Conservation (phyloP, 2,888 invertebrate species). For the Lithophane ornitopus region DNA sequence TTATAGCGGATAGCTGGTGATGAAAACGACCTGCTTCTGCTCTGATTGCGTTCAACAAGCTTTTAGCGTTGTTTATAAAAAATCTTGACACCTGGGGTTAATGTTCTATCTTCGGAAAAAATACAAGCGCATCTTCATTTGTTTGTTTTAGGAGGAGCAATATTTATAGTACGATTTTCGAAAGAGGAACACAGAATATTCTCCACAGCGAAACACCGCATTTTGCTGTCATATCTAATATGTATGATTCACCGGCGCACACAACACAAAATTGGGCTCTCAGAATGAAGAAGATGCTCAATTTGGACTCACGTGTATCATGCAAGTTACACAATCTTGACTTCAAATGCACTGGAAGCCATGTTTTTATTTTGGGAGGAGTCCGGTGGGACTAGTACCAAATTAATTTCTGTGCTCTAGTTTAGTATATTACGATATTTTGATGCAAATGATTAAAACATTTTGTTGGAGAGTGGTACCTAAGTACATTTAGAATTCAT, state of each 20-base stretch:
- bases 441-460: neutral
- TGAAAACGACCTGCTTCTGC: slow-evolving; percentile 15
- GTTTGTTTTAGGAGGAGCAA: slow-evolving; percentile 10
- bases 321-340: slow-evolving; percentile 24
- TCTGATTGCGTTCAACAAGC: slow-evolving; percentile 14
- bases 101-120: slow-evolving; percentile 3
- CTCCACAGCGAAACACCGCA: slow-evolving; percentile 7
- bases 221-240: slow-evolving; percentile 37
- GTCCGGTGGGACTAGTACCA: neutral
- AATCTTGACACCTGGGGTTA: slow-evolving; percentile 18
- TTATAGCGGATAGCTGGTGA: slow-evolving; percentile 53
- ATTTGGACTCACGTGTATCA: slow-evolving; percentile 36
- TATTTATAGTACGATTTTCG: slow-evolving; percentile 2
- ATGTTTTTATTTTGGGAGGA: slow-evolving; percentile 28
- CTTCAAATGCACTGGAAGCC: slow-evolving; percentile 13
- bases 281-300: slow-evolving; percentile 29
- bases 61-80: slow-evolving; percentile 29
- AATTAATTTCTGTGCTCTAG: neutral
- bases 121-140: neutral
- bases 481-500: neutral
- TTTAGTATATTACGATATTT: neutral
- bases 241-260: slow-evolving; percentile 34
- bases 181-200: slow-evolving; percentile 17
- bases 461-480: neutral
- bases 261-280: slow-evolving; percentile 24